These are phyloP conservation scores for Bombus sibiricus DNA, from an alignment of 1,140 invertebrate species.

Conservation along the genomic window DNA sequence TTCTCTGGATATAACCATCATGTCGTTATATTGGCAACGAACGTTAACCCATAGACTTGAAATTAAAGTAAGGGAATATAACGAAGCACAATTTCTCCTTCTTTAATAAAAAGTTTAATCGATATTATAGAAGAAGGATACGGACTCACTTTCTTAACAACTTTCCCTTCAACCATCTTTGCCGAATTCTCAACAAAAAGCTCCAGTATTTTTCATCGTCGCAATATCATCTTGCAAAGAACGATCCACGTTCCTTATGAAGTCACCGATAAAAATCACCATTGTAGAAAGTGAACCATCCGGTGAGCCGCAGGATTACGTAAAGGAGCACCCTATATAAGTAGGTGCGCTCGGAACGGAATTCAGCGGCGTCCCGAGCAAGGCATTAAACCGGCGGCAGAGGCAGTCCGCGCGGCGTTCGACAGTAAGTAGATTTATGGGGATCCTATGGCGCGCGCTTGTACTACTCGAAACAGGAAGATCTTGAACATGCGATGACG, in stretches of 20 bases:
- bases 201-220: not conserved
- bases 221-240: not conserved
- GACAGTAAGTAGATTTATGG: conserved; percentile 61
- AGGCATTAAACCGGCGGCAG: conserved; percentile 44
- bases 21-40: not conserved
- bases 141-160: not conserved
- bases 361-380: conserved; percentile 8
- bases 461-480: conserved; percentile 63
- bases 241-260: not conserved
- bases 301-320: conserved; percentile 4
- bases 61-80: too few relatives aligned
- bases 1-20: not conserved
- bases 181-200: not conserved
- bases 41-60: not conserved
- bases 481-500: conserved; percentile 61
- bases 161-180: not conserved
- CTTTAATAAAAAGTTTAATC: not conserved
- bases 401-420: conserved; percentile 33
- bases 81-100: not conserved
- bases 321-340: conserved; percentile 34
- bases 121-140: not conserved
- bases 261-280: not conserved
- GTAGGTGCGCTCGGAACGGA: conserved; percentile 18
- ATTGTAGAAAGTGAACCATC: not conserved
- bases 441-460: conserved; percentile 49